Evolutionary conservation across 2,113 vertebrate genomes (phyloP), one percentile per base, ranked within the genome.

Genomic region (Phrynocephalus versicolor): DNA sequence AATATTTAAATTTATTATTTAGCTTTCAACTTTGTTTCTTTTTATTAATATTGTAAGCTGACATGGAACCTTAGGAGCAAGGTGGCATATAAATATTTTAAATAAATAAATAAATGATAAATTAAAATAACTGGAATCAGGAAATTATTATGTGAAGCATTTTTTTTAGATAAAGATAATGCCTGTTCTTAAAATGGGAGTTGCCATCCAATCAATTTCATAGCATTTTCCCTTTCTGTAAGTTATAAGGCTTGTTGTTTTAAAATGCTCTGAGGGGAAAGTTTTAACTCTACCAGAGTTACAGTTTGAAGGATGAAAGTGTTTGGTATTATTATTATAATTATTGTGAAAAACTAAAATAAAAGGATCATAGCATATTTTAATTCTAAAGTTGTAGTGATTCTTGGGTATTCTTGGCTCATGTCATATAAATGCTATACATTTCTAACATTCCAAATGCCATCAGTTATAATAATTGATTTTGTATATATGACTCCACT

Each of bases 221-320:
- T 10, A 64, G 27, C 14, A 16, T 84, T 77, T 85, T 30, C 21
- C 39, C 27, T 58, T 65, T 64, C n/a, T 70, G 10, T 55, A 82
- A 82, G 70, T 18, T 25, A 25, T 70, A 35, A 70, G 64, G 80
- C 14, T 70, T 85, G 5, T 39, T 45, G 51, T 85, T 85, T 78
- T 58, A 79, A 79, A 74, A 37, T 33, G 62, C 37, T 88, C 39
- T 45, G 6, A 25, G 58, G 8, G 55, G 25, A 41, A 1, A n/a
- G 1, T 79, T 85, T 90, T 90, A 84, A 83, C 79, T 33, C n/a
- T 8, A 58, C 15, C n/a, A 51, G 58, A 4, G 4, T 41, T 73
- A 30, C 70, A 87, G n/a, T 18, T 5, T 13, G n/a, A 5, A 30
- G 55, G 25, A 19, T 30, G 9, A 77, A 37, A 77, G 69, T 85